Conservation (phyloP, 2,113 vertebrate species). For the Pycnonotus jocosus region DNA sequence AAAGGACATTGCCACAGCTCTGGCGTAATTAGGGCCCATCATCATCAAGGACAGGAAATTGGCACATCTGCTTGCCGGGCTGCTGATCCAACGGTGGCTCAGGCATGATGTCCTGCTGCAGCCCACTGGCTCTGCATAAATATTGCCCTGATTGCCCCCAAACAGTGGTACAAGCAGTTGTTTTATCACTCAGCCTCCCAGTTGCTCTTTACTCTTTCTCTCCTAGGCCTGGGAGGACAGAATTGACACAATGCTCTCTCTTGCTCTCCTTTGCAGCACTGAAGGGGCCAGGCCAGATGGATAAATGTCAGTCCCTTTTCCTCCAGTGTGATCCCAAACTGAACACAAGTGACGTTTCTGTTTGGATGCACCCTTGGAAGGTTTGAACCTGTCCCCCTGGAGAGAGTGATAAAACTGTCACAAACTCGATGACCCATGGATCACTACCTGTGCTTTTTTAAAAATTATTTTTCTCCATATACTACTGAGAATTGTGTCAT, state of each 20-base stretch:
- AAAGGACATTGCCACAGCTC: conserved; percentile 70
- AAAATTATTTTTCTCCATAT: background rate
- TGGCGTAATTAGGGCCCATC: conserved; percentile 74
- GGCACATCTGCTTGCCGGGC: conserved; percentile 78
- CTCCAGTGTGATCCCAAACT: background rate
- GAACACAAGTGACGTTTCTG: background rate
- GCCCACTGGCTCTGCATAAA: conserved; percentile 22
- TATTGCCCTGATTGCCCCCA: conserved; percentile 15
- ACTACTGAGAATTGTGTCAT: background rate
- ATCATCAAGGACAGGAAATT: conserved; percentile 77
- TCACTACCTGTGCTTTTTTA: rapidly evolving
- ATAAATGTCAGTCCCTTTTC: background rate
- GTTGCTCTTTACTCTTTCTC: conserved; percentile 9
- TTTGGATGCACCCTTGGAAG: background rate
- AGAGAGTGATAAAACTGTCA: background rate
- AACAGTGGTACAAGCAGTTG: conserved; percentile 38
- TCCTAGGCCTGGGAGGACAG: background rate
- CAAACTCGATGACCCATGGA: background rate
- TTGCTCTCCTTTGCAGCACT: background rate
- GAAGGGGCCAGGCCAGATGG: background rate
- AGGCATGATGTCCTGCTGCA: conserved; percentile 34
- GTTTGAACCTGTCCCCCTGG: background rate
- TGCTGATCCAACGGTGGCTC: conserved; percentile 61
- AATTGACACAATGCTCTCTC: background rate
- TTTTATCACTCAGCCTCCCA: conserved; percentile 43